phyloP scores from a whole-genome alignment of 2,113 vertebrate genomes.

The Phalacrocorax carbo region DNA sequence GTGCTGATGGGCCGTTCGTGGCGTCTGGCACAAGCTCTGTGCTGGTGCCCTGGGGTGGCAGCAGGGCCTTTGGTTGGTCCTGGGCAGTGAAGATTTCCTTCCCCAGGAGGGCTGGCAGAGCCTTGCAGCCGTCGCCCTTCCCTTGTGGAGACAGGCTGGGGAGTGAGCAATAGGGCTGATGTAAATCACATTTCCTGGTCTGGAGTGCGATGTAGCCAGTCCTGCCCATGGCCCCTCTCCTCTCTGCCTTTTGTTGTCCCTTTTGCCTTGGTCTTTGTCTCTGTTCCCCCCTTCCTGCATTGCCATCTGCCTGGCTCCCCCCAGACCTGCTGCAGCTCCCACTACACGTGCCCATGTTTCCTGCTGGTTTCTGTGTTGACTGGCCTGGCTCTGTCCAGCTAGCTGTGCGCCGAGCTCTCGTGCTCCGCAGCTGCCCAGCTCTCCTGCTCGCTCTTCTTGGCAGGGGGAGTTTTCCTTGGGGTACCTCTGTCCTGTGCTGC shows the following conservation, averaged over 20 bases:
- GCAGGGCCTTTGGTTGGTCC: neutral
- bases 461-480: neutral
- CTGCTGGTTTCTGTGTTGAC: neutral
- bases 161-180: neutral
- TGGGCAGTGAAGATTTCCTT: too few relatives aligned
- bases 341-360: rapidly evolving
- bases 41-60: rapidly evolving
- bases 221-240: neutral
- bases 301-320: neutral
- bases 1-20: neutral
- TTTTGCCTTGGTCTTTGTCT: neutral
- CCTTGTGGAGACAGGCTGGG: rapidly evolving
- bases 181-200: neutral
- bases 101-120: neutral
- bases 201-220: rapidly evolving
- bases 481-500: neutral
- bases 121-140: neutral
- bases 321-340: neutral
- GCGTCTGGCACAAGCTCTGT: neutral
- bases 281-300: neutral
- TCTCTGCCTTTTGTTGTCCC: neutral
- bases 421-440: rapidly evolving
- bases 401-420: neutral
- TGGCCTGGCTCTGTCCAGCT: neutral
- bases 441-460: rapidly evolving